Base-by-base conservation (phyloP, 1,140 invertebrate genomes). In the Zaprionus kolodkinae region DNA sequence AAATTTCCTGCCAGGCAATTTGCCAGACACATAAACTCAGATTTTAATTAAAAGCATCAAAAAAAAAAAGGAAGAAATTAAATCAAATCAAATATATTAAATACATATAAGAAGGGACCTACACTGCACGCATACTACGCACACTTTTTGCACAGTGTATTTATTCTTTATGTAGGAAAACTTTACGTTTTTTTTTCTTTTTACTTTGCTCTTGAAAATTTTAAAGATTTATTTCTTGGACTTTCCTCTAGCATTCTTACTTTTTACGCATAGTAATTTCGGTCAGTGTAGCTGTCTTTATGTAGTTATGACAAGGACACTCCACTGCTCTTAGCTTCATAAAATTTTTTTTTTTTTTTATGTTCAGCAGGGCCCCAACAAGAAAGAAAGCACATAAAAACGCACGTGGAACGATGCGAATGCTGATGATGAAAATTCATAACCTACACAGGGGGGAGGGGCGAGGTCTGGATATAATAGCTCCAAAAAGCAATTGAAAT, bases 361-460 rank as follows among this genome's bases (percentile, higher is more conserved):
- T 88, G 81, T 30, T 30, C 36, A 68, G 21, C 21, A 21, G 21
- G 21, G 21, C 21, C 64, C 64, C 73, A 78, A 77, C 73, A 69
- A 76, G 59, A 45, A 21, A 21, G 21, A 21, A 21, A 2, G 67
- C 78, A 89, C 78, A 89, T 88, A 76, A 87, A 78, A 75, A 56
- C 68, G 63, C 48, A 74, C 81, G 57, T 72, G 61, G 43, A 45
- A 21, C 12, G 36, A 30, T 60, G 35, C 45, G 71, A 43, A 25
- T n/a, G 57, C 25, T 68, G 21, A 35, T 75, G 55, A 89, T 89
- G 85, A 85, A 89, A 89, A 89, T 89, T 85, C 81, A 89, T 89
- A 89, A 69, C 61, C 69, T 55, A 21, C 62, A 33, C 13, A 11
- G 27, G 2, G 6, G 38, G 15, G n/a, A n/a, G n/a, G n/a, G n/a